Evolutionary conservation across 2,888 invertebrate species (phyloP), one percentile per base, ranked within the genome.

Genomic region (Ophion ellenae): DNA sequence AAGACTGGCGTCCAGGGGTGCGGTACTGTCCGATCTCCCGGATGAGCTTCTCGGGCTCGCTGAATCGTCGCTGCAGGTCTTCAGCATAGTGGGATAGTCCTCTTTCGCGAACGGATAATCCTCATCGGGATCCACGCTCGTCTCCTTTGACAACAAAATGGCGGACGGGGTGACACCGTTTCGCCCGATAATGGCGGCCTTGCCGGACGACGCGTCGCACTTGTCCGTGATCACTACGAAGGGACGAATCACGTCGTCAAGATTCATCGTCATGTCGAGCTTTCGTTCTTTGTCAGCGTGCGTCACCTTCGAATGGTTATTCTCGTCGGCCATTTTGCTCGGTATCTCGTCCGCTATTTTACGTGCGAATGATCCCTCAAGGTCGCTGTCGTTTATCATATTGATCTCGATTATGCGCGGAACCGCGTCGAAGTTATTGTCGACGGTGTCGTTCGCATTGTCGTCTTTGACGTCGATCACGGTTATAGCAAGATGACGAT

Each of bases 61-160:
- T 10, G 94, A 94, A 77, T 93, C 93, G 87, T 94, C 94, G 89
- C 94, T 94, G 88, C 94, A 93, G 3, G 93, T 92, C 78, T 94
- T 94, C 3, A 94, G 87, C 92, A 94, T 94, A 1, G 94, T 94
- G 10, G 94, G 94, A 74, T 94, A 94, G 80, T 94, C 93, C 82
- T 94, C 94, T 77, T 94, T 94, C n/a, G 94, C 94, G 83, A 94
- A 94, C 0, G 94, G 94, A 57, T 94, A 94, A 69, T 94, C 94
- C 86, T 94, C 93, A 82, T 94, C 94, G 7, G 90, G 89, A 87
- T 93, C 94, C n/a, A 94, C 93, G 85, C 92, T 91, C 0, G 94
- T 90, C 83, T 93, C 93, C 59, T 91, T 92, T 64, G 92, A 91
- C 0, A 75, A 47, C 28, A 76, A 57, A 57, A 84, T 69, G 53